Conservation (phyloP, 2,888 invertebrate genomes). For the Polietes domitor region DNA sequence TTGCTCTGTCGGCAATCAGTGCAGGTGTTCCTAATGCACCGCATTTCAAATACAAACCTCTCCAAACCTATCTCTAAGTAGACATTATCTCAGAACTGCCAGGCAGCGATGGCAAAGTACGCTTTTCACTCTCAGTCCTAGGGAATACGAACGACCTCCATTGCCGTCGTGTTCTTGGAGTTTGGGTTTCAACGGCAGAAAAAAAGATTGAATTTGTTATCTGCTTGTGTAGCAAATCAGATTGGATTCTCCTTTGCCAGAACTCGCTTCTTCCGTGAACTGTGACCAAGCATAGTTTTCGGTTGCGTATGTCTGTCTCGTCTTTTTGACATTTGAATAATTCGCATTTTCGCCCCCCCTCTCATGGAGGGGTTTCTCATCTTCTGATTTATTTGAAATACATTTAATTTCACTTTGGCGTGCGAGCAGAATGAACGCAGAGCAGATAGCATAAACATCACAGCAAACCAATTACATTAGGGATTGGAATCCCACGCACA, state of each 20-base stretch:
- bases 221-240: constrained; percentile 4
- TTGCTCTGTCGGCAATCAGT: neutral
- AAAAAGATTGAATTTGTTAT: neutral
- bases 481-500: neutral
- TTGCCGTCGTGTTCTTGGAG: neutral
- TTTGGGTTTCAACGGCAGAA: neutral
- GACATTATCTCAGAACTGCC: neutral
- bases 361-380: neutral
- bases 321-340: constrained; percentile 54
- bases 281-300: neutral
- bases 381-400: constrained; percentile 42
- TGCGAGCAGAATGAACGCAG: neutral
- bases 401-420: constrained; percentile 47
- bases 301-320: constrained; percentile 40
- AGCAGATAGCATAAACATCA: constrained; percentile 3
- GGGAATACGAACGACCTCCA: neutral
- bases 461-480: neutral
- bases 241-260: neutral
- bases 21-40: neutral
- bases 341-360: constrained; percentile 48
- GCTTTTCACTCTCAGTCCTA: neutral
- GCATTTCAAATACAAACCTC: neutral
- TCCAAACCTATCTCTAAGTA: neutral
- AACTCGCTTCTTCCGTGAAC: neutral
- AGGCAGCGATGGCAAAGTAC: neutral